Percentiles rank a stretch among this genome's conserved stretches.
These are phyloP conservation scores for Clavelina lepadiformis DNA, from an alignment of 23 tunicate species.

Conservation along the genomic window DNA sequence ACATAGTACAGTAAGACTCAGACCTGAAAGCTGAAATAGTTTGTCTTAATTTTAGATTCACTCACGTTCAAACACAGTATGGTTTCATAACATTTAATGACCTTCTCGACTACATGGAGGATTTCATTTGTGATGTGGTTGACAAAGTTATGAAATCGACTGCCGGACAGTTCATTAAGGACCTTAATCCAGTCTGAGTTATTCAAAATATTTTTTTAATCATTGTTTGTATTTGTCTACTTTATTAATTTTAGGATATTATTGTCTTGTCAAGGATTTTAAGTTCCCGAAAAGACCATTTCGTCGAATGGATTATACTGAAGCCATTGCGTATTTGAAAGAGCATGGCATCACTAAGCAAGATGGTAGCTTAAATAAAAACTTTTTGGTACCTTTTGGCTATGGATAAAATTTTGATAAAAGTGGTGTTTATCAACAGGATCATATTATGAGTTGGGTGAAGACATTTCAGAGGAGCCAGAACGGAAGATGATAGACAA, in stretches of 20 bases:
- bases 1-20: too few relatives aligned
- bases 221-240: not conserved
- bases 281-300: slow-evolving; percentile 85
- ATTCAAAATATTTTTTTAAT: too few relatives aligned
- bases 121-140: slow-evolving; percentile 85
- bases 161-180: slow-evolving; percentile 81
- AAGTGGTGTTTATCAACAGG: too few relatives aligned
- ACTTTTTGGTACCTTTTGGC: not conserved
- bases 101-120: slow-evolving; percentile 73
- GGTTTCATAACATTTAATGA: slow-evolving; percentile 84
- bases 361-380: slow-evolving; percentile 86
- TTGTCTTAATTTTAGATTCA: slow-evolving; percentile 46
- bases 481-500: slow-evolving; percentile 96
- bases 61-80: slow-evolving; percentile 98
- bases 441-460: slow-evolving; percentile 83
- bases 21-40: too few relatives aligned
- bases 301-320: slow-evolving; percentile 92
- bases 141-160: slow-evolving; percentile 85
- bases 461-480: slow-evolving; percentile 96
- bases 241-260: not conserved
- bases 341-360: slow-evolving; percentile 91
- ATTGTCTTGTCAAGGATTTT: slow-evolving; percentile 48
- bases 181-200: slow-evolving; percentile 86
- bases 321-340: slow-evolving; percentile 79
- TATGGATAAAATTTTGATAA: too few relatives aligned